Evolutionary conservation across 2,797 vertebrate species (phyloP), one percentile per base, ranked within the genome.

Genomic region (Melanotaenia maccullochi): DNA sequence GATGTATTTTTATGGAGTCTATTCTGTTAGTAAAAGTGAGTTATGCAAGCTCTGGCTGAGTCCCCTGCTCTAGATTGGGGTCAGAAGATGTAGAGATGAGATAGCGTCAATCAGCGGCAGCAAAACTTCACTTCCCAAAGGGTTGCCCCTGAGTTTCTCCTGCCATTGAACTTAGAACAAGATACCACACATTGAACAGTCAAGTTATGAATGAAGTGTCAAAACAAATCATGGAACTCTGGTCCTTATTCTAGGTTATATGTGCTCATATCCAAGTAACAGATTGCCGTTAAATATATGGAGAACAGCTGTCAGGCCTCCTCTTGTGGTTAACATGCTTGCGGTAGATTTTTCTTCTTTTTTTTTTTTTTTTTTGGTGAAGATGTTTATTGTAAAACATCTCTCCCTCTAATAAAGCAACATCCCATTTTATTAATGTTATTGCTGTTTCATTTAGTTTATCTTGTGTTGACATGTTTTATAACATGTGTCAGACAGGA

Each of bases 41-140:
- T 82, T 86, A 87, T 76, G 77, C 68, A 88, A 82, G 76, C 71
- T 71, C 71, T 85, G 76, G 69, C 76, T 69, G 60, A 81, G 77
- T 49, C 71, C 78, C 58, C 52, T 57, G 68, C 52, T 47, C 72
- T 79, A 84, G 76, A 84, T 7, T 22, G 25, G 35, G 63, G 78
- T 86, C 86, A 87, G 61, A 58, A 83, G 85, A 90, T 91, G 74
- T 78, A 65, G 76, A 76, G 76, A 78, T 82, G 69, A 88, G 83
- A 90, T 89, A 85, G 71, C 3, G 65, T 88, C 84, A 87, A 79
- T 90, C 83, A 91, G 70, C 59, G 71, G 78, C 73, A 73, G 66
- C 12, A 4, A 85, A 87, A 86, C 73, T 77, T 85, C 85, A 90
- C 76, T 77, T 91, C 81, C 84, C 79, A 85, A 20, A 9, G 24